phyloP scores from a whole-genome alignment of 2,113 vertebrate genomes.

The Ciconia maguari region DNA sequence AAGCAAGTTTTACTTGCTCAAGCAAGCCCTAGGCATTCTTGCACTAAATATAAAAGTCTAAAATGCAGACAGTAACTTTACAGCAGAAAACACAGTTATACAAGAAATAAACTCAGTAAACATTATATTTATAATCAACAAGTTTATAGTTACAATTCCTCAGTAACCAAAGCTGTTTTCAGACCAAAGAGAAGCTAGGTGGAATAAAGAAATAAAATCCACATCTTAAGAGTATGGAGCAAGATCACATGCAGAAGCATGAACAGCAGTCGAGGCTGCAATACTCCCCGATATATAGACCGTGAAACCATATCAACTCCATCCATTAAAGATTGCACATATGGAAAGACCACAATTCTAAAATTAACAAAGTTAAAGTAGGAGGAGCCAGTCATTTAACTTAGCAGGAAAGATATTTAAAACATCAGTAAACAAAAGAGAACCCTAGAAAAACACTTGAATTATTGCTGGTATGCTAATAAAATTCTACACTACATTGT shows the following conservation, averaged over 20 bases:
- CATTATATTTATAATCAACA: not conserved
- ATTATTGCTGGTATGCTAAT: not conserved
- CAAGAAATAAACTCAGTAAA: not conserved
- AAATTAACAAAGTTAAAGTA: not conserved
- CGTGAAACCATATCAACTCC: not conserved
- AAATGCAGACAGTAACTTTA: not conserved
- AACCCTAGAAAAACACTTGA: not conserved
- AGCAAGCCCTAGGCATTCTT: not conserved
- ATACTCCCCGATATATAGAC: not conserved
- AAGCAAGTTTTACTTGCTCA: not conserved
- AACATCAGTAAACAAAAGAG: not conserved
- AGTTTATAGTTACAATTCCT: not conserved
- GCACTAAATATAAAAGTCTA: not conserved
- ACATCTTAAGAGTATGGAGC: not conserved
- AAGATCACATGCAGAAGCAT: not conserved
- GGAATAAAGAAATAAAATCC: not conserved
- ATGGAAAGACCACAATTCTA: not conserved
- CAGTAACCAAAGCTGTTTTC: not conserved
- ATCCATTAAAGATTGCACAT: accelerated
- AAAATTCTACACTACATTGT: not conserved
- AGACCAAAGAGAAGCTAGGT: not conserved
- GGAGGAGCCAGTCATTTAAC: not conserved
- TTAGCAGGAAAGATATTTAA: not conserved
- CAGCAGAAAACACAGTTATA: not conserved
- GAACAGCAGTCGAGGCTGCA: not conserved